Conservation (phyloP, 2,888 invertebrate species). For the Dione vanillae region DNA sequence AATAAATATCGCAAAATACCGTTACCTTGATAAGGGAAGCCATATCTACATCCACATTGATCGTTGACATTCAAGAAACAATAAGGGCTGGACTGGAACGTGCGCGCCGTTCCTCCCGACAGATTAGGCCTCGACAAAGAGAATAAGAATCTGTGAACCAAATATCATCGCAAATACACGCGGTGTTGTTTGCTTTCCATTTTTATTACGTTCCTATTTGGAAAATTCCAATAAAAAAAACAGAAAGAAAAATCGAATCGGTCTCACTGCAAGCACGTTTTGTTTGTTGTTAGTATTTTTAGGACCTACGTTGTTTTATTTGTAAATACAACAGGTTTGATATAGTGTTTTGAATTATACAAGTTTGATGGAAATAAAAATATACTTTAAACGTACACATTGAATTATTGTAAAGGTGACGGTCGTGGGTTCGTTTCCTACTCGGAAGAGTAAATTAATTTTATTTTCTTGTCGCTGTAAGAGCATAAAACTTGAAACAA, state of each 20-base stretch:
- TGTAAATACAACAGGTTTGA: no score
- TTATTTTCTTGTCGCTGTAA: no score
- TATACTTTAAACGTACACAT: no score
- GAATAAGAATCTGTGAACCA: slow-evolving; percentile 71
- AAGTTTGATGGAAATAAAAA: no score
- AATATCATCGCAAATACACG: slow-evolving; percentile 76
- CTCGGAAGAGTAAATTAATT: no score
- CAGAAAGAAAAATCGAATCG: slow-evolving; percentile 68
- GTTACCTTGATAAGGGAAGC: not conserved
- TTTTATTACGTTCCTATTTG: slow-evolving; percentile 73
- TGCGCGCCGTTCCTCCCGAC: slow-evolving; percentile 66
- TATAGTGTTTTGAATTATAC: no score
- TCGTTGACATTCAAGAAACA: slow-evolving; percentile 72
- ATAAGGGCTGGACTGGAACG: slow-evolving; percentile 69
- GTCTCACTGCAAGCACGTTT: slow-evolving; percentile 64
- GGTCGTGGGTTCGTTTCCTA: no score
- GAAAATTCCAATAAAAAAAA: slow-evolving; percentile 58
- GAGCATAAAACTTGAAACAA: no score
- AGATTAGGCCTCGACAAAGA: slow-evolving; percentile 76
- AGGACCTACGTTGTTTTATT: not conserved
- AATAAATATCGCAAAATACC: no score
- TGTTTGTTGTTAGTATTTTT: slow-evolving; percentile 46
- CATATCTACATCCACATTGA: slow-evolving; percentile 37
- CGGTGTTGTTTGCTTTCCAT: slow-evolving; percentile 75
- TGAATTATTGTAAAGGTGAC: no score